Conservation (phyloP, 2,888 invertebrate species). For the Sylvicola cinctus region DNA sequence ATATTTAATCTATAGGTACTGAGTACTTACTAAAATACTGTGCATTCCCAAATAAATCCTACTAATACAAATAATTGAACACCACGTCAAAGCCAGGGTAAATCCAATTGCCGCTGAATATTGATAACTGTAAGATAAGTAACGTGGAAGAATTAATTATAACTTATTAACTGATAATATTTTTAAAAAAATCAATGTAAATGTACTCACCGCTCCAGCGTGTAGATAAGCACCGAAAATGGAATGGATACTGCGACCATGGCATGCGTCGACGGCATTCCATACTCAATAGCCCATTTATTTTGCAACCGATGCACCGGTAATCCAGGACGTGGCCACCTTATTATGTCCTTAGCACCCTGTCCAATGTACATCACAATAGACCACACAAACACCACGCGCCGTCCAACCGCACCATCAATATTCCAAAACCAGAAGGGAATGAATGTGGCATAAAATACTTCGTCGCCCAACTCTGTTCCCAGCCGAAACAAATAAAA, state of each 20-base stretch:
- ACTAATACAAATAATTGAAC: slow-evolving; percentile 60
- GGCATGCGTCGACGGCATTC: slow-evolving; percentile 90
- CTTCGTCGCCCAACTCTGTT: slow-evolving; percentile 73
- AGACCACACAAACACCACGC: slow-evolving; percentile 66
- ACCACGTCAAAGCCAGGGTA: slow-evolving; percentile 41
- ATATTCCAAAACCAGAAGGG: slow-evolving; percentile 92
- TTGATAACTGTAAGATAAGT: slow-evolving; percentile 36
- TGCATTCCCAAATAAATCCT: slow-evolving; percentile 88
- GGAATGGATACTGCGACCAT: slow-evolving; percentile 81
- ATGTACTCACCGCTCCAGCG: slow-evolving; percentile 30
- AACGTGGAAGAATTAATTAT: neutral
- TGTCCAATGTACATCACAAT: slow-evolving; percentile 73
- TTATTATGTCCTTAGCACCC: slow-evolving; percentile 68
- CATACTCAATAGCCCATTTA: slow-evolving; percentile 82
- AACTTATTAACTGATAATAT: neutral
- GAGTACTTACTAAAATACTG: slow-evolving; percentile 53
- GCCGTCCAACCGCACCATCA: slow-evolving; percentile 65
- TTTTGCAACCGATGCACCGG: slow-evolving; percentile 67
- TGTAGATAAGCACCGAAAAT: slow-evolving; percentile 62
- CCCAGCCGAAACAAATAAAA: slow-evolving; percentile 70
- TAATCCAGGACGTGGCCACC: slow-evolving; percentile 70
- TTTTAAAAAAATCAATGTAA: too few relatives aligned
- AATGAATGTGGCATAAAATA: slow-evolving; percentile 78
- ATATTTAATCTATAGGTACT: too few relatives aligned
- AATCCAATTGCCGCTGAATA: slow-evolving; percentile 39